Base-by-base conservation (phyloP, 2,888 invertebrate species). In the Parnassius smintheus region DNA sequence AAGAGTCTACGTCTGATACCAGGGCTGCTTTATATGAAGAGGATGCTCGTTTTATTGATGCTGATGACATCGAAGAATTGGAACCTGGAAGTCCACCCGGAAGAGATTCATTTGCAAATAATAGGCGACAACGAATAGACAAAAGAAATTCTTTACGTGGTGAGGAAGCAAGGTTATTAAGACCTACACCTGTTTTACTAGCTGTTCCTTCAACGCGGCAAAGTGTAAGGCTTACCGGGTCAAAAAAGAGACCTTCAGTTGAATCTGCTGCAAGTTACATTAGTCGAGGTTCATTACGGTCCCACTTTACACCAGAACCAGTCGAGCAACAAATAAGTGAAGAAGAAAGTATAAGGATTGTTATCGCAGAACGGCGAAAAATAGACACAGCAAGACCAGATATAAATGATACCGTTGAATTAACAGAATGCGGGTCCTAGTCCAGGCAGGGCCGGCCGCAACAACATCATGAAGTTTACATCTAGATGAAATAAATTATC, bases 281-380 rank as follows among this genome's bases (percentile, higher is more conserved):
- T 2, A 83, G 82, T 61, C 78, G 76, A 2, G 69, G 70, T n/a
- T 79, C 85, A 12, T 67, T 71, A 10, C 75, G 76, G 57, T 75
- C 82, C n/a, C 77, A 72, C 55, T 71, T 71, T 44, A 76, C 81
- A 42, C 76, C 80, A 7, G 89, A 86, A 59, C 57, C 66, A 11
- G 62, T 62, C 2, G 81, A 83, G 48, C 77, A 80, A 51, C 78
- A 81, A 9, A 84, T 90, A 61, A 91, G 80, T 51, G 91, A 90
- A 67, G 86, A 87, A 69, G 89, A 94, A 69, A 93, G 92, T 69
- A 93, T 94, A 68, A 92, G 94, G 75, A 92, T 93, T 77, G 93
- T 94, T 61, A 94, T 94, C 71, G 93, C 93, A 10, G 94, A 94
- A 78, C 86, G 94, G 68, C 83, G 94, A 68, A 93, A 93, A 76